phyloP scores from a whole-genome alignment of 1,140 invertebrate species.

The Hyposmocoma kahamanoa region DNA sequence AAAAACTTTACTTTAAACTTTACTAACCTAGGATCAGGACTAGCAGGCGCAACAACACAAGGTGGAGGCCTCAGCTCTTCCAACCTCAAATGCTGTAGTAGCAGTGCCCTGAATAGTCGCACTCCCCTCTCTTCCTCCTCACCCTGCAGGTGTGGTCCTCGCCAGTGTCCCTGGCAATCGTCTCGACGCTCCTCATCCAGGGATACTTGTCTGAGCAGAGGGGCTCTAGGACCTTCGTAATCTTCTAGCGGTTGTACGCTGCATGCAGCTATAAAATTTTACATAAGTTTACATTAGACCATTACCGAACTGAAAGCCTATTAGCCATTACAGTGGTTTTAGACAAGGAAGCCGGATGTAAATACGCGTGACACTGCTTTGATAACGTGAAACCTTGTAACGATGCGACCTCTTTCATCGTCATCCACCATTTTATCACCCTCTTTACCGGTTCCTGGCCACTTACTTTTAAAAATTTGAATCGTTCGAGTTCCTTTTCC shows the following conservation, averaged over 20 bases:
- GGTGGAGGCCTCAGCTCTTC: conserved; percentile 54
- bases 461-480: too few species aligned
- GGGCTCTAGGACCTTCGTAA: conserved; percentile 52
- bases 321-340: too few species aligned
- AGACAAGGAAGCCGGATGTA: too few species aligned
- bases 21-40: conserved; percentile 55
- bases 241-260: conserved; percentile 60
- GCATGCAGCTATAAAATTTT: conserved; percentile 31
- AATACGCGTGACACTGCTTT: too few species aligned
- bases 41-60: conserved; percentile 47
- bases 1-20: too few species aligned
- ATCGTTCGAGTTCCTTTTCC: too few species aligned
- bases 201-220: conserved; percentile 53
- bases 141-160: conserved; percentile 44
- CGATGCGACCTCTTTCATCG: too few species aligned
- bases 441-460: too few species aligned
- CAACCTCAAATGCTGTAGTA: conserved; percentile 54
- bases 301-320: too few species aligned
- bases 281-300: too few species aligned
- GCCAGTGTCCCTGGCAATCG: conserved; percentile 62
- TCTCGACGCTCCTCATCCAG: conserved; percentile 59
- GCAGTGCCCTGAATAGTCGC: conserved; percentile 53
- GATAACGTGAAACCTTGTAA: too few species aligned
- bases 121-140: conserved; percentile 60
- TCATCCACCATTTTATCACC: too few species aligned